Evolutionary conservation across 2,888 invertebrate genomes (phyloP), one percentile per base, ranked within the genome.

Genomic region (Leucoma salicis): DNA sequence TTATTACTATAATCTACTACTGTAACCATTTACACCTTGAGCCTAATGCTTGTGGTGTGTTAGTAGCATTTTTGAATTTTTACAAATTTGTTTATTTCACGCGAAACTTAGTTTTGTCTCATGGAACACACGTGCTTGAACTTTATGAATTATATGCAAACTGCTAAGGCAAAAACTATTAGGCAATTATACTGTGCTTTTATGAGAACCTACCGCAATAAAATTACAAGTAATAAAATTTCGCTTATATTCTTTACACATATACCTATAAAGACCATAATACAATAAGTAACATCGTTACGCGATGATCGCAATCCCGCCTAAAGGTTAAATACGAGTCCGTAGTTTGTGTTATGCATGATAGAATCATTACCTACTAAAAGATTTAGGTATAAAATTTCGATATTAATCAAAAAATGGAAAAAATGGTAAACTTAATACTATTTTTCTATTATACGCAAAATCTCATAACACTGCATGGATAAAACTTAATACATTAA

Each of bases 251-350:
- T 2, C 11, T 10, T 11, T 27, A 4, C n/a, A 6, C 29, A 13
- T 12, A 4, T 29, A 13, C 12, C 13, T 13, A 29, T 13, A 11
- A 29, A 11, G 5, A 4, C 6, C 4, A 13, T 29, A 13, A 29
- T 67, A 52, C 71, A n/a, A n/a, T n/a, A n/a, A n/a, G n/a, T n/a
- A n/a, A n/a, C n/a, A n/a, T n/a, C n/a, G n/a, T n/a, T n/a, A 79
- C 78, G 74, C 87, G 88, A 88, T 88, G 87, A 86, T 88, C 88
- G 88, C 88, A 88, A 77, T 86, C 88, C 87, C 88, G 86, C 85
- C 74, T 76, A 46, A 74, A 14, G 13, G 68, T 77, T 73, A 63
- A 73, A 57, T 56, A 58, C 61, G n/a, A n/a, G n/a, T n/a, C n/a
- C n/a, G 71, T 81, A 81, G 77, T 77, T 62, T 72, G 69, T 78